These are phyloP conservation scores for Conomelus anceps DNA, from an alignment of 2,888 invertebrate species.

Conservation along the genomic window DNA sequence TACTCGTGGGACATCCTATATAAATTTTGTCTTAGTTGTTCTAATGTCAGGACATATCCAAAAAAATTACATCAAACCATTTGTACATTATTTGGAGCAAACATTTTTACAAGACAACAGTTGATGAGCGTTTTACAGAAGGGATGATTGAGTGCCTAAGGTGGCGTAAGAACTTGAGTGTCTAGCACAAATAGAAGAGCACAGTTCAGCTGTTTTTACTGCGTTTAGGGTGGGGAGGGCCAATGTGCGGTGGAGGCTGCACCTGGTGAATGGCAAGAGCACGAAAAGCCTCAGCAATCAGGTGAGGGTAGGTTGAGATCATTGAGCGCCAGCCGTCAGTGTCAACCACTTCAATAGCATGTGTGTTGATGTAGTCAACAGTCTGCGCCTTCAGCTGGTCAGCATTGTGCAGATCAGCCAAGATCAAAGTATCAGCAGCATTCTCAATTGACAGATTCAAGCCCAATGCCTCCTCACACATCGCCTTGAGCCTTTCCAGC, in stretches of 20 bases:
- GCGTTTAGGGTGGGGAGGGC: too few species aligned
- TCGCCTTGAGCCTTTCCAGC: conserved; percentile 95
- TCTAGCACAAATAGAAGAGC: too few species aligned
- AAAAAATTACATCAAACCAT: too few species aligned
- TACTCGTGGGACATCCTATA: too few species aligned
- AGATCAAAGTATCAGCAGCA: conserved; percentile 91
- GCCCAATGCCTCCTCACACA: conserved; percentile 96
- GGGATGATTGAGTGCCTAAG: too few species aligned
- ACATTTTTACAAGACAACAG: too few species aligned
- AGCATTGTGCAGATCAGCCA: conserved; percentile 96
- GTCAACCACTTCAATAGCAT: conserved; percentile 98
- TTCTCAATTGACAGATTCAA: conserved; percentile 92
- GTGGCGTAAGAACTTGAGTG: too few species aligned
- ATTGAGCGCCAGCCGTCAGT: conserved; percentile 97
- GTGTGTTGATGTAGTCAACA: conserved; percentile 99
- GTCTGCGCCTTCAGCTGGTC: conserved; percentile 98
- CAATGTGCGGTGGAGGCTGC: conserved; percentile 96
- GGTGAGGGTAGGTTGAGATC: conserved; percentile 94
- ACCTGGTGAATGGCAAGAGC: conserved; percentile 98
- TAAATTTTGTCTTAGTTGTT: too few species aligned
- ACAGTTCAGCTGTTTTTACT: too few species aligned
- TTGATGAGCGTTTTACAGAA: too few species aligned
- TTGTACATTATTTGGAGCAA: too few species aligned
- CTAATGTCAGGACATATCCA: too few species aligned
- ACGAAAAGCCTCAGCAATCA: conserved; percentile 97